These are phyloP conservation scores for Phrynocephalus guinanensis DNA, from an alignment of 2,797 vertebrate species.

Conservation along the genomic window DNA sequence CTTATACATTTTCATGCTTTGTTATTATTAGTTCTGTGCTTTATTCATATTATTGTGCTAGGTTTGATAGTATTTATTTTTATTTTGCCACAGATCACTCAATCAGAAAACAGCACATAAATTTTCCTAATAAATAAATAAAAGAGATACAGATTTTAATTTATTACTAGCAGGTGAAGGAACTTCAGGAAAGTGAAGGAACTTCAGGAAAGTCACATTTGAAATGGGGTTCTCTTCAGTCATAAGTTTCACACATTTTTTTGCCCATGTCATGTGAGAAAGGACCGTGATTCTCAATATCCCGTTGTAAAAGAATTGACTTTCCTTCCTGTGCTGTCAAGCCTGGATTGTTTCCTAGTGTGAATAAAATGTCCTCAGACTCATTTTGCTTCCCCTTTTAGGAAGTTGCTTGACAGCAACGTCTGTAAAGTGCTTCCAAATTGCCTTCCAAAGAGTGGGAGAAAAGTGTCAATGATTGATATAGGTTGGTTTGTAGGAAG, in stretches of 20 bases:
- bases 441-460: constrained; percentile 8
- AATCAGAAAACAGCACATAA: background rate
- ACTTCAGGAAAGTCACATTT: rapidly evolving
- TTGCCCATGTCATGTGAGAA: no score
- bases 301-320: background rate
- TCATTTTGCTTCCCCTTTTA: constrained; percentile 39
- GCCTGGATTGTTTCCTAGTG: background rate
- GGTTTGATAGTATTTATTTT: background rate
- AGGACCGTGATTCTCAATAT: constrained; percentile 1
- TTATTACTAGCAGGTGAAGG: rapidly evolving
- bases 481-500: constrained; percentile 9
- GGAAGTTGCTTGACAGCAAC: constrained; percentile 33
- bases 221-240: background rate
- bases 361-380: constrained; percentile 24
- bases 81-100: background rate
- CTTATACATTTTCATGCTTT: background rate
- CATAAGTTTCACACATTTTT: background rate
- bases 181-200: rapidly evolving
- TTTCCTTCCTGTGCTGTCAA: constrained; percentile 15
- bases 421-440: constrained; percentile 36
- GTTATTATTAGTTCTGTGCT: background rate
- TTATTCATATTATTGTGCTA: background rate
- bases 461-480: constrained; percentile 14
- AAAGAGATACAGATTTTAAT: background rate
- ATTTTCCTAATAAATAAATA: constrained; percentile 1